Base-by-base conservation (phyloP, 2,797 vertebrate genomes). In the Silurus aristotelis region DNA sequence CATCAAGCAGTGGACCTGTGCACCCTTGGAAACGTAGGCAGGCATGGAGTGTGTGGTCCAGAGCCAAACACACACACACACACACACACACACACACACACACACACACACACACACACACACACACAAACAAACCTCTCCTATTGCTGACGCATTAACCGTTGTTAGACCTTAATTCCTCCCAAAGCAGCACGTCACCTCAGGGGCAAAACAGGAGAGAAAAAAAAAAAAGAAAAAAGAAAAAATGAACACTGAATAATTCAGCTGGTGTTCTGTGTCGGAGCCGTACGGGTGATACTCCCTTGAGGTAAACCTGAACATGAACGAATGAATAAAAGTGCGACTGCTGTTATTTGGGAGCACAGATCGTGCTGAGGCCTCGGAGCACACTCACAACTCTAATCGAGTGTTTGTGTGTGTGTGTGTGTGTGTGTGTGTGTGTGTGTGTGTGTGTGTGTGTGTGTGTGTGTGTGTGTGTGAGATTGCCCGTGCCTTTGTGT, bases 11-110 rank as follows among this genome's bases (percentile, higher is more conserved):
- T 66, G 43, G 61, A 27, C 78, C 61, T 27, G 78, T 25, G 61
- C 71, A 86, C 85, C 73, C 31, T 31, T 81, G 79, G 72, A 83
- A 83, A 86, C 31, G 25, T 46, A 83, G 48, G 64, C 58, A 67
- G 66, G 55, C 55, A 55, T 25, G 56, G 55, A 70, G 66, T 84
- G 80, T 72, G 75, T 38, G 85, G 68, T 48, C 77, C 78, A 43
- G 76, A 61, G 76, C 6, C 3, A 10, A 63, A 43, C 2, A 78
- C 55, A 66, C 48, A 76, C 60, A 15, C 27, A 13, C 48, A 52
- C 48, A 52, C 48, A 52, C 48, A 52, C 48, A 52, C 48, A 52
- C 48, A 52, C 48, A 52, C 48, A 52, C 48, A 52, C 48, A 52
- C 48, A 64, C 61, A 63, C 61, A n/a, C 48, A 52, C 6, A 64